Conservation (phyloP, 2,888 invertebrate species). For the Pachymerium ferrugineum region DNA sequence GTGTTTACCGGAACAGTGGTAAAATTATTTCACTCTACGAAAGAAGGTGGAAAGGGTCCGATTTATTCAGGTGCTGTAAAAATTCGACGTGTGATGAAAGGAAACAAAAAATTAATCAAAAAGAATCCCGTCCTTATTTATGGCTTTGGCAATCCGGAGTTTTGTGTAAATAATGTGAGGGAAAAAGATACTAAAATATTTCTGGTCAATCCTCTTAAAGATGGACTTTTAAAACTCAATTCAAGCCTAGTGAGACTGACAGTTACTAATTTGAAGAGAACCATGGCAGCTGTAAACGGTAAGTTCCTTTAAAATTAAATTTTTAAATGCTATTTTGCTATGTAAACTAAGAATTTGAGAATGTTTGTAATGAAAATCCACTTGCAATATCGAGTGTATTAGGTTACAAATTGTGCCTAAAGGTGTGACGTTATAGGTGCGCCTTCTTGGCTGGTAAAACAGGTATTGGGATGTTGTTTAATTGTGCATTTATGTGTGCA, state of each 20-base stretch:
- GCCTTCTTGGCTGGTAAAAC: neutral
- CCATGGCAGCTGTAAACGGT: constrained; percentile 45
- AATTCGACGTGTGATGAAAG: constrained; percentile 43
- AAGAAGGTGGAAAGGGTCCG: constrained; percentile 36
- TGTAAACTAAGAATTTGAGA: neutral
- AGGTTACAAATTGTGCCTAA: neutral
- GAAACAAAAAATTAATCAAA: neutral
- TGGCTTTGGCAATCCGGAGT: constrained; percentile 45
- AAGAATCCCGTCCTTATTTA: constrained; percentile 41
- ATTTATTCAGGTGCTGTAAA: constrained; percentile 45
- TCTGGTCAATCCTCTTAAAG: constrained; percentile 40
- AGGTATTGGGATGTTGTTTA: too few relatives aligned
- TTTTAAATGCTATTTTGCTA: neutral
- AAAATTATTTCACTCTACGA: constrained; percentile 39
- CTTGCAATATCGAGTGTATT: too few relatives aligned
- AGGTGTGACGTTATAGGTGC: neutral
- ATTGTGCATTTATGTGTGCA: too few relatives aligned
- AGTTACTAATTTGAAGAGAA: constrained; percentile 43
- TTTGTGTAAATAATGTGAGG: constrained; percentile 44
- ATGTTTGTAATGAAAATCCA: neutral
- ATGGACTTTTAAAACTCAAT: constrained; percentile 43
- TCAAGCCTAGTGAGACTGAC: constrained; percentile 46
- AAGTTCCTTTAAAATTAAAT: constrained; percentile 33
- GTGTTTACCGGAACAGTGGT: constrained; percentile 47
- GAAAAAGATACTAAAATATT: constrained; percentile 47